Base-by-base conservation (phyloP, 2,888 invertebrate genomes). In the Cataglyphis cursor region DNA sequence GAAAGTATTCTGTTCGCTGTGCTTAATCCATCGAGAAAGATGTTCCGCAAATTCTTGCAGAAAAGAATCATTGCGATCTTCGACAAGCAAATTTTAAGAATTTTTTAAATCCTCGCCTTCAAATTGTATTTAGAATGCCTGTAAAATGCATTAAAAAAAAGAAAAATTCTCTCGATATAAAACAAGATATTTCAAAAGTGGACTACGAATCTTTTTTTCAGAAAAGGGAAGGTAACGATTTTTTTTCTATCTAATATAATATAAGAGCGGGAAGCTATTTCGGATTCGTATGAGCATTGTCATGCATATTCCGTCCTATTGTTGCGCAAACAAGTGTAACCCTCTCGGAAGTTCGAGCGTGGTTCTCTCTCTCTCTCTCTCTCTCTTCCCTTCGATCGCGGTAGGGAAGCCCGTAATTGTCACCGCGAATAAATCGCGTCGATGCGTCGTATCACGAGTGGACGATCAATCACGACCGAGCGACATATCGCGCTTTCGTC, bases 391-490 rank as follows among this genome's bases (percentile, higher is more conserved):
- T 24, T 38, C 21, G n/a, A n/a, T 35, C 21, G 24, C 12, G n/a
- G 0, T 78, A 38, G 24, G 75, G 62, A 18, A 41, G 28, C 38
- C 28, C 28, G 28, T 75, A 64, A 68, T 68, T 70, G 64, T 44
- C 18, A n/a, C 21, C 48, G 24, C 41, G 70, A 41, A 83, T 83
- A 65, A 72, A 81, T 72, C 80, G 83, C n/a, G 31, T 54, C 74
- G 57, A 62, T 18, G 38, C 74, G 65, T 82, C 74, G 65, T 82
- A 64, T 80, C 75, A 64, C 54, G 72, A 74, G 31, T 41, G 59
- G 35, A 62, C 73, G 86, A 90, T 87, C 89, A 85, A 87, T 90
- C 86, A 91, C 90, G 31, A 15, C 12, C 35, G 62, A 21, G 41
- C 41, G 76, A 41, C 85, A 70, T 41, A 41, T 62, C 68, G 72